Conservation (phyloP, 1,140 invertebrate species). For the Zaprionus ghesquierei region DNA sequence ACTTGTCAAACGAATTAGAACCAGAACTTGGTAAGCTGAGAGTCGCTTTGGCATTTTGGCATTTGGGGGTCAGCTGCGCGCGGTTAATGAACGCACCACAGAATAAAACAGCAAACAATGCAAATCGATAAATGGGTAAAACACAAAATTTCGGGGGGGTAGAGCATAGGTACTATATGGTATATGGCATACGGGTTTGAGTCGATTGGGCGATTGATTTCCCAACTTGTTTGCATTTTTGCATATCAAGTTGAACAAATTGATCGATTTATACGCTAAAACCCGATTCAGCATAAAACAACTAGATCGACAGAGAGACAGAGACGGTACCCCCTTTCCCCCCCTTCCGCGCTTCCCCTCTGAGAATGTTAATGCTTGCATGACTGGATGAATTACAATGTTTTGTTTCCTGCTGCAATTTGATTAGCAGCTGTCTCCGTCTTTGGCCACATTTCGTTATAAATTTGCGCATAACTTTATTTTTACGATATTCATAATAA, state of each 20-base stretch:
- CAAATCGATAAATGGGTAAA: conserved; percentile 32
- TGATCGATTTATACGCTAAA: conserved; percentile 34
- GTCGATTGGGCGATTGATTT: conserved; percentile 58
- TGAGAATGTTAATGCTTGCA: conserved; percentile 23
- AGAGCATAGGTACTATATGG: conserved; percentile 40
- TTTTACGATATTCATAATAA: not conserved
- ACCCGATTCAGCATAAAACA: conserved; percentile 36
- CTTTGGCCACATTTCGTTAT: too few species aligned
- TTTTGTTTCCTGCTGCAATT: not conserved
- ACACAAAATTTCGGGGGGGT: conserved; percentile 35
- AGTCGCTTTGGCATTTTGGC: too few species aligned
- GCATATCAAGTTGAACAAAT: conserved; percentile 43
- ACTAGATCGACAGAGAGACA: conserved; percentile 13
- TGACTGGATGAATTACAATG: conserved; percentile 1
- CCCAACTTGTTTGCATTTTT: conserved; percentile 39
- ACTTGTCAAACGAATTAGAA: conserved; percentile 52
- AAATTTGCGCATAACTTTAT: not conserved
- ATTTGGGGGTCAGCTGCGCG: conserved; percentile 62
- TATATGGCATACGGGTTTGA: not conserved
- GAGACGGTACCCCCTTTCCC: too few species aligned
- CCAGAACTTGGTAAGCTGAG: conserved; percentile 58
- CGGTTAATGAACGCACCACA: conserved; percentile 64
- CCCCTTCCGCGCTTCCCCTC: too few species aligned
- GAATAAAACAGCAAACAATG: conserved; percentile 47
- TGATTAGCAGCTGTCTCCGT: not conserved